Evolutionary conservation across 2,888 invertebrate species (phyloP), one percentile per base, ranked within the genome.

Genomic region (Entomobrya proxima): DNA sequence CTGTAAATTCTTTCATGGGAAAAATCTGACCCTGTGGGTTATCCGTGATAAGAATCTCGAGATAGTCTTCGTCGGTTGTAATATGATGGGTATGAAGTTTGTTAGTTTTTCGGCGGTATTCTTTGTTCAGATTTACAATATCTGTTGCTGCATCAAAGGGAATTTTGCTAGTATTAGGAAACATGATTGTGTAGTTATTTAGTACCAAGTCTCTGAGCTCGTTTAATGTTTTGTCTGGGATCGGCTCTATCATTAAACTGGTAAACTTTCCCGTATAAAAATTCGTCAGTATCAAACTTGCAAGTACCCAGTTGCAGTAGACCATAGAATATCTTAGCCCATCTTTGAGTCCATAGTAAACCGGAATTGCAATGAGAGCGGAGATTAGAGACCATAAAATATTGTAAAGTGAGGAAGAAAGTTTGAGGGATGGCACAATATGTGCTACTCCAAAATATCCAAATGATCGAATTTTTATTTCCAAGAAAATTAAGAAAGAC

Each of bases 201-300:
- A 27, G 18, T 9, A 67, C 67, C 32, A 79, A 47, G 32, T 67
- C 79, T 21, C 35, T 27, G 40, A 79, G 21, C 1, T 30, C 18
- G 2, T 52, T 67, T 32, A 79, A 30, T 1, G 79, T 67, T 21
- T 47, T 47, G 24, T 79, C 64, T 0, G 67, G 79, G 13, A 79
- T 32, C 6, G 79, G 79, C 30, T 79, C 50, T 15, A 79, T 67
- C 47, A 79, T 35, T 3, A 79, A 6, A 24, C 79, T 79, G 1
- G 79, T 79, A 21, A 79, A 67, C 21, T 35, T 67, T 35, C 50
- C 79, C 1, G 47, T 67, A 44, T 79, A 79, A 67, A 50, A 64
- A 13, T 79, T 64, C 5, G 47, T 50, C 50, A 79, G 15, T 0
- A 67, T 47, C 15, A 79, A 11, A 30, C 18, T 27, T 1, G 52